Conservation (phyloP, 2,888 invertebrate genomes). For the Meganola albula region DNA sequence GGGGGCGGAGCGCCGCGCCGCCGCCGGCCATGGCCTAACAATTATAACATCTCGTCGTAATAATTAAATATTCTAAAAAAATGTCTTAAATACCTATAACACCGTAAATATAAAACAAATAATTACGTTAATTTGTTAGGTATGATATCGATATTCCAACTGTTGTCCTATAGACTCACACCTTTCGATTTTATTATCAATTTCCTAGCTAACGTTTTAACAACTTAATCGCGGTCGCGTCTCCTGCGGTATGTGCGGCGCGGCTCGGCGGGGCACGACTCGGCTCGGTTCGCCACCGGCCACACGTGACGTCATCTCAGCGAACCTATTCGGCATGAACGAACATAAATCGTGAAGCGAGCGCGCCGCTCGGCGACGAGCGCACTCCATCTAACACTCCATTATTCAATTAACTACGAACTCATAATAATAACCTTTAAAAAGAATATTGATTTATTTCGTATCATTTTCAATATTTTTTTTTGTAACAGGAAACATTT, state of each 20-base stretch:
- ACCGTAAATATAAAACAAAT: constrained; percentile 78
- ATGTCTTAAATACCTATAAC: constrained; percentile 78
- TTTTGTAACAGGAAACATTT: constrained; percentile 79
- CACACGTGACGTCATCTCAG: constrained; percentile 48
- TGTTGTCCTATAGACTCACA: constrained; percentile 75
- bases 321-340: constrained; percentile 67
- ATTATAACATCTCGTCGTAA: constrained; percentile 74
- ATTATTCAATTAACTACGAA: constrained; percentile 77
- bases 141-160: constrained; percentile 76
- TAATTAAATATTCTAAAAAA: constrained; percentile 78
- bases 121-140: constrained; percentile 77
- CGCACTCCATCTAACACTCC: constrained; percentile 70
- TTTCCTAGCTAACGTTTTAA: constrained; percentile 78
- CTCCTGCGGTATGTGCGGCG: constrained; percentile 53
- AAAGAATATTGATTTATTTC: constrained; percentile 77
- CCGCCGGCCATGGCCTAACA: constrained; percentile 68
- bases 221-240: constrained; percentile 72
- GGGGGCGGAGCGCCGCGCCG: constrained; percentile 43
- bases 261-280: constrained; percentile 26
- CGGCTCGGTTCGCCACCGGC: constrained; percentile 22
- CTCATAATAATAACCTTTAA: constrained; percentile 76
- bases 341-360: constrained; percentile 68
- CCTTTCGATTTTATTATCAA: constrained; percentile 77
- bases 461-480: constrained; percentile 77
- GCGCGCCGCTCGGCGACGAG: constrained; percentile 58